Base-by-base conservation (phyloP, 2,113 vertebrate genomes). In the Plectropomus leopardus region DNA sequence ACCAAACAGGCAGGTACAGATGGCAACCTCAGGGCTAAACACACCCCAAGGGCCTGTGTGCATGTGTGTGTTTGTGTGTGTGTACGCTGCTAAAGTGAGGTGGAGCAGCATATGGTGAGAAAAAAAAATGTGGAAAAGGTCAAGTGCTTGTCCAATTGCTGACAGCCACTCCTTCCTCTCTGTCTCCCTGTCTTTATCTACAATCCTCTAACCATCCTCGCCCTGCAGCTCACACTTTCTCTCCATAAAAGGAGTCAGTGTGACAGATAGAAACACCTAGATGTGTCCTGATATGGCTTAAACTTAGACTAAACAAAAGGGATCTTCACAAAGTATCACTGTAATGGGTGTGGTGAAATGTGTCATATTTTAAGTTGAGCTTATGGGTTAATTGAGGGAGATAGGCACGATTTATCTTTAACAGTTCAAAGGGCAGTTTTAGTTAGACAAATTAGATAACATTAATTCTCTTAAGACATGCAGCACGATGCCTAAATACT, bases 1-100 rank as follows among this genome's bases (percentile, higher is more conserved):
- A 90, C 84, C 87, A 91, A 92, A 69, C 79, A 93, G 90, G 83
- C 74, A 92, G 85, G 89, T 91, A 86, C 87, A 92, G 88, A 92
- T 91, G 91, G 89, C 67, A 82, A 90, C 88, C 82, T 88, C 76
- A 83, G 86, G 82, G 86, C 86, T 89, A 91, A 92, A 89, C 85
- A 88, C 79, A 88, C 86, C 86, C 88, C 42, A 63, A 80, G 83
- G 89, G 82, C 59, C 42, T 34, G 55, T 63, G 5, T 58, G 83
- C 17, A 7, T 15, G 51, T 67, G 64, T 64, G 42, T 61, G 70
- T 69, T 67, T 57, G 57, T 64, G 17, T 82, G 44, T 53, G 64
- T 61, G 60, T 64, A 67, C 70, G 57, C 15, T 47, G 66, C 16
- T 34, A 57, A 77, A 78, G 65, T 32, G 65, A 69, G 55, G 47